phyloP scores from a whole-genome alignment of 2,888 invertebrate species.

The Teinopalpus imperialis region DNA sequence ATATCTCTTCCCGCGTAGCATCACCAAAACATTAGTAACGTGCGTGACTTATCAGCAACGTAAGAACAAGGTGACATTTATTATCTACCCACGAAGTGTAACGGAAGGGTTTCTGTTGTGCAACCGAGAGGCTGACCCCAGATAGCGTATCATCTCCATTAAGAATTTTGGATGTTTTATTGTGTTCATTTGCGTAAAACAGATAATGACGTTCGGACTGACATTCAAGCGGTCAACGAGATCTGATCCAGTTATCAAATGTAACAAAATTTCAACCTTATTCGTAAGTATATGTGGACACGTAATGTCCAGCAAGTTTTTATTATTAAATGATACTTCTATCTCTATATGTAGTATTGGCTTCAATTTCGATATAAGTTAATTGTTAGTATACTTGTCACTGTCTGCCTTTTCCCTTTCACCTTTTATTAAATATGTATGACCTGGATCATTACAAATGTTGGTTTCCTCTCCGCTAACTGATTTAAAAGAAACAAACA shows the following conservation, averaged over 20 bases:
- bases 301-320: conserved; percentile 2
- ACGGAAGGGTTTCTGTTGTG: conserved; percentile 39
- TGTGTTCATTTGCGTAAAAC: conserved; percentile 49
- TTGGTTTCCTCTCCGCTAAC: background rate
- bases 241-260: conserved; percentile 17
- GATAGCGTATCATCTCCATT: conserved; percentile 43
- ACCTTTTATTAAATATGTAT: conserved; percentile 1
- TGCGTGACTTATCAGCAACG: conserved; percentile 12
- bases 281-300: background rate
- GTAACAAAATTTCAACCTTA: conserved; percentile 4
- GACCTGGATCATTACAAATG: background rate
- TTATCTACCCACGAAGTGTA: conserved; percentile 16
- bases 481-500: conserved; percentile 5
- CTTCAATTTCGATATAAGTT: conserved; percentile 2
- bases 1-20: no score
- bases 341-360: conserved; percentile 2
- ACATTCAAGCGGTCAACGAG: conserved; percentile 35
- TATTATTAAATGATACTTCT: conserved; percentile 9
- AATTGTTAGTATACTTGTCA: conserved; percentile 16
- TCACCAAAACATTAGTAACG: conserved; percentile 18
- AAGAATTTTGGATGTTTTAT: conserved; percentile 37
- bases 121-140: conserved; percentile 32
- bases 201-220: conserved; percentile 40
- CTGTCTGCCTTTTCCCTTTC: conserved; percentile 15
- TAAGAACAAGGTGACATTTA: conserved; percentile 25